phyloP scores from a whole-genome alignment of 2,888 invertebrate species.

The Nudaria mundana region DNA sequence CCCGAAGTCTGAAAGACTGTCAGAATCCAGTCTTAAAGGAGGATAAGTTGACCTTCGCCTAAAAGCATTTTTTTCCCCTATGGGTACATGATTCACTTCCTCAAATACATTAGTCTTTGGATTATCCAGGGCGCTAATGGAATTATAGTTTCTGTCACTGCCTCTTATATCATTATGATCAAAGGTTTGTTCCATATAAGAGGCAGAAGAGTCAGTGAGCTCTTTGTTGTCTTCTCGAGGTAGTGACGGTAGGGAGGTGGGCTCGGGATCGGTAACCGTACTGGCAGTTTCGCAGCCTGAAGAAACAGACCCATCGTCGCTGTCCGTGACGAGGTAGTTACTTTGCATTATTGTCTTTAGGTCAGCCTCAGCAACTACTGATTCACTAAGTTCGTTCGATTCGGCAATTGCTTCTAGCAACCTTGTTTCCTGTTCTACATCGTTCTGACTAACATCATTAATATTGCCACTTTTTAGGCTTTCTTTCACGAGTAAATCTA shows the following conservation, averaged over 20 bases:
- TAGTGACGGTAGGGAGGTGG: slow-evolving; percentile 70
- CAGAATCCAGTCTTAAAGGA: slow-evolving; percentile 53
- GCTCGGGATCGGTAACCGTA: slow-evolving; percentile 83
- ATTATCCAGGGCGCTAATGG: slow-evolving; percentile 35
- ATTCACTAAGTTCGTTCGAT: slow-evolving; percentile 56
- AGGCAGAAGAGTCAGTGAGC: slow-evolving; percentile 61
- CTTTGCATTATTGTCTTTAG: slow-evolving; percentile 61
- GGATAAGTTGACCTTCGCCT: slow-evolving; percentile 72
- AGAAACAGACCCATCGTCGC: slow-evolving; percentile 88
- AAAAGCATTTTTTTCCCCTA: slow-evolving; percentile 72
- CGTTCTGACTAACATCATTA: slow-evolving; percentile 57
- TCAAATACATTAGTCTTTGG: slow-evolving; percentile 26
- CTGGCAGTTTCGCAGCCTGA: slow-evolving; percentile 91
- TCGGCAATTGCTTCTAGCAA: slow-evolving; percentile 63
- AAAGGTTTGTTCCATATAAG: slow-evolving; percentile 41
- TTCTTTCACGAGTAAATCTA: slow-evolving; percentile 56
- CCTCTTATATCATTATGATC: slow-evolving; percentile 38
- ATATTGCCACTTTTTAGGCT: slow-evolving; percentile 41
- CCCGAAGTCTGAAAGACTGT: slow-evolving; percentile 53
- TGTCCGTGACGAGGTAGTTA: slow-evolving; percentile 82
- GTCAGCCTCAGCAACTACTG: slow-evolving; percentile 38
- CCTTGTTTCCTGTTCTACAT: slow-evolving; percentile 43
- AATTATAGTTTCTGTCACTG: slow-evolving; percentile 44
- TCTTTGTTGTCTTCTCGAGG: slow-evolving; percentile 65
- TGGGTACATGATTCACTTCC: slow-evolving; percentile 73